phyloP scores from a whole-genome alignment of 2,888 invertebrate genomes.

The Ophioninae sp. region DNA sequence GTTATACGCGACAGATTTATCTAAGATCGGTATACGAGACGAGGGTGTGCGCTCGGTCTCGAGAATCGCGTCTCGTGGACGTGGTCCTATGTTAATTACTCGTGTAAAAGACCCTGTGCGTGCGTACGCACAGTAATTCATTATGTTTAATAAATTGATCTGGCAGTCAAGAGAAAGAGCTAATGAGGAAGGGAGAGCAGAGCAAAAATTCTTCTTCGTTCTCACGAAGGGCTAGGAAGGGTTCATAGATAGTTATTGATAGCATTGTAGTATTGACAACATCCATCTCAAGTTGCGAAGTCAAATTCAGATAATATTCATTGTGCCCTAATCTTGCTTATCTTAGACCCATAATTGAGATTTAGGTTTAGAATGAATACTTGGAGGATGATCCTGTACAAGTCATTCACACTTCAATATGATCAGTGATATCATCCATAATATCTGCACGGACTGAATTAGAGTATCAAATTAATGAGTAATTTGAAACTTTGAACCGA shows the following conservation, averaged over 20 bases:
- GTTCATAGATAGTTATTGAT: constrained; percentile 3
- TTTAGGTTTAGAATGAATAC: no score
- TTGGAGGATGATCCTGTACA: no score
- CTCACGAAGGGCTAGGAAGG: constrained; percentile 37
- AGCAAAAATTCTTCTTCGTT: constrained; percentile 22
- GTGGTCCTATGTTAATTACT: constrained; percentile 57
- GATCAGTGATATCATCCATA: no score
- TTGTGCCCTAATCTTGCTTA: no score
- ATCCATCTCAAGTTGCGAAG: no score
- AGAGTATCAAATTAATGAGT: no score
- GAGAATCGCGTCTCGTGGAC: constrained; percentile 35
- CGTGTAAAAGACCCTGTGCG: constrained; percentile 52
- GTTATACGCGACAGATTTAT: constrained; percentile 60
- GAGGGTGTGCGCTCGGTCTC: constrained; percentile 40
- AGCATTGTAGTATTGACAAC: neutral
- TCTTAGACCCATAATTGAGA: no score
- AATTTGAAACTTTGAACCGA: no score
- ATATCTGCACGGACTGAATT: no score
- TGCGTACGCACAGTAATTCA: constrained; percentile 54
- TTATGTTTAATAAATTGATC: constrained; percentile 61
- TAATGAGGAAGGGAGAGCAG: constrained; percentile 2
- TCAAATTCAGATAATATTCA: no score
- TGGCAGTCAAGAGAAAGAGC: neutral
- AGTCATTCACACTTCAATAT: no score
- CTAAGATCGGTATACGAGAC: constrained; percentile 58